These are phyloP conservation scores for Teleiodes luculella DNA, from an alignment of 2,888 invertebrate species.

Conservation along the genomic window DNA sequence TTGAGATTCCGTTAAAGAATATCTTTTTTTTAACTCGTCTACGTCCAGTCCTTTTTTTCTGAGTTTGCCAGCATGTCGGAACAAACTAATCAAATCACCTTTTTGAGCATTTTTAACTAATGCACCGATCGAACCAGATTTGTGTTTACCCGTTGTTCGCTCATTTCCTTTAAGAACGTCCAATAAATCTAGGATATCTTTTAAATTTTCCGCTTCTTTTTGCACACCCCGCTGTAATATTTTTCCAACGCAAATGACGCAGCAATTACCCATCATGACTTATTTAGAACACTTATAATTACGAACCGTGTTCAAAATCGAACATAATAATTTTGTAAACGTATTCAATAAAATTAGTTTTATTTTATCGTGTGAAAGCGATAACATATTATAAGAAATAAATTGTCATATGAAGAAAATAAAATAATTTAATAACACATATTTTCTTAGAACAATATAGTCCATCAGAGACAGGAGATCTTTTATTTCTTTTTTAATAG, in stretches of 20 bases:
- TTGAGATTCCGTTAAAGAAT: background rate
- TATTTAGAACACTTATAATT: no score
- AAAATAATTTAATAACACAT: no score
- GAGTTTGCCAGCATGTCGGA: background rate
- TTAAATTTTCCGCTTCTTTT: background rate
- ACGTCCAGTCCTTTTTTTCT: background rate
- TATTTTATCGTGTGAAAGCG: no score
- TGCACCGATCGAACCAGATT: background rate
- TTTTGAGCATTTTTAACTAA: background rate
- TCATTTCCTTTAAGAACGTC: background rate
- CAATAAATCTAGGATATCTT: background rate
- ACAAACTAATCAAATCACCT: background rate
- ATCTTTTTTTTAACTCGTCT: conserved; percentile 1
- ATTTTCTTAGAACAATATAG: background rate
- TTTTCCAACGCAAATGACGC: background rate
- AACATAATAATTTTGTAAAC: no score
- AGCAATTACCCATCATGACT: background rate
- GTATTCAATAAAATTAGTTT: no score
- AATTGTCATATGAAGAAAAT: no score
- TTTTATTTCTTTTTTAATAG: background rate
- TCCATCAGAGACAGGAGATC: background rate
- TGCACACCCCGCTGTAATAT: background rate
- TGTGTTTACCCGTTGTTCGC: background rate
- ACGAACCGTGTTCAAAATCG: no score
- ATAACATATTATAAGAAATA: no score